These are phyloP conservation scores for Battus philenor DNA, from an alignment of 1,140 invertebrate species.

Conservation along the genomic window DNA sequence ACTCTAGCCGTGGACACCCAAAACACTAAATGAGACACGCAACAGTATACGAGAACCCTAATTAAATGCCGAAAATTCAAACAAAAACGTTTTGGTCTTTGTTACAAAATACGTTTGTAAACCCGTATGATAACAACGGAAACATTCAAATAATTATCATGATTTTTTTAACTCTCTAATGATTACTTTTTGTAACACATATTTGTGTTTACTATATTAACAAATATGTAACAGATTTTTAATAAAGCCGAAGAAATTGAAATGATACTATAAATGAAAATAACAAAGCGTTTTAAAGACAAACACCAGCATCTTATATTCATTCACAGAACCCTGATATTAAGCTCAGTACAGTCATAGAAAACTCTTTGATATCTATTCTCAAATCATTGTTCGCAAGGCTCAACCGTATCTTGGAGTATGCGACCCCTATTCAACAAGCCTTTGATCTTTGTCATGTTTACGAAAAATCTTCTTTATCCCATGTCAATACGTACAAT, in stretches of 20 bases:
- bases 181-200: too few species aligned
- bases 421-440: slow-evolving; percentile 14
- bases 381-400: slow-evolving; percentile 16
- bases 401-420: slow-evolving; percentile 20
- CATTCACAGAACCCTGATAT: neutral
- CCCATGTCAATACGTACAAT: slow-evolving; percentile 17
- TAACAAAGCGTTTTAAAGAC: neutral
- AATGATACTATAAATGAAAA: neutral
- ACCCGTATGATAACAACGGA: neutral
- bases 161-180: neutral
- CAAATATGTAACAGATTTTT: neutral
- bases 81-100: neutral
- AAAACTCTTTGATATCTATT: slow-evolving; percentile 23
- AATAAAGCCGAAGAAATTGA: neutral
- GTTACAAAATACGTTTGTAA: neutral
- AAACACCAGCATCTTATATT: neutral
- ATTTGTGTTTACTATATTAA: too few species aligned
- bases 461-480: slow-evolving; percentile 15
- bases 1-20: slow-evolving; percentile 14
- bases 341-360: slow-evolving; percentile 4
- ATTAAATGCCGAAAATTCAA: neutral
- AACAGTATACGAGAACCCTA: too few species aligned
- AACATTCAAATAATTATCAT: neutral
- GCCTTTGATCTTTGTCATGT: slow-evolving; percentile 18
- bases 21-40: slow-evolving; percentile 18